Evolutionary conservation across 2,888 invertebrate genomes (phyloP).

Genomic region (Drosophila putrida): DNA sequence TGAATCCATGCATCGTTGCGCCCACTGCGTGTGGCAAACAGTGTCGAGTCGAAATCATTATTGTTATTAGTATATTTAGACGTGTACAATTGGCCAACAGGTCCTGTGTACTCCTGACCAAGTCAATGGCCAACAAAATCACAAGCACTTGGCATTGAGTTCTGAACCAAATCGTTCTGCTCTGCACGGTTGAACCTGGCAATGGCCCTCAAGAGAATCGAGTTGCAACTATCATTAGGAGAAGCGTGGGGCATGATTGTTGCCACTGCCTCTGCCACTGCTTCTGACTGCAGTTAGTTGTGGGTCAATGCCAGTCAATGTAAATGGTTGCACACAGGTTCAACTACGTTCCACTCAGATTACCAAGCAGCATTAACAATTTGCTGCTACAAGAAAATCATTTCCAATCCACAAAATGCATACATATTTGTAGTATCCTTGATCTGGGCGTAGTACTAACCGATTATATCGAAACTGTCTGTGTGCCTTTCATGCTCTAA

Average conservation of each 20-base stretch:
- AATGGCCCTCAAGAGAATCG: slow-evolving; percentile 48
- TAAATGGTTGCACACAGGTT: slow-evolving; percentile 12
- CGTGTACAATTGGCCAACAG: slow-evolving; percentile 51
- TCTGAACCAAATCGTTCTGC: slow-evolving; percentile 45
- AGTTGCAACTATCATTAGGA: slow-evolving; percentile 51
- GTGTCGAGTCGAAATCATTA: slow-evolving; percentile 51
- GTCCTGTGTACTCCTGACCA: slow-evolving; percentile 11
- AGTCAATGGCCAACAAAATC: slow-evolving; percentile 28
- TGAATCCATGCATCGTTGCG: slow-evolving; percentile 67
- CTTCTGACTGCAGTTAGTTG: slow-evolving; percentile 51
- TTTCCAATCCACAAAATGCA: background rate
- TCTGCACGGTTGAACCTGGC: slow-evolving; percentile 48
- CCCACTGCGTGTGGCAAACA: slow-evolving; percentile 32
- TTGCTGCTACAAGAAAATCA: slow-evolving; percentile 11
- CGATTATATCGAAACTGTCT: too few species aligned
- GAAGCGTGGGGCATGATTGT: slow-evolving; percentile 11
- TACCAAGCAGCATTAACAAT: slow-evolving; percentile 33
- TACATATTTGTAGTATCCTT: too few species aligned
- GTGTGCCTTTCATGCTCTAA: too few species aligned
- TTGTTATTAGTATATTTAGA: slow-evolving; percentile 58
- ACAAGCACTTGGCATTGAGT: slow-evolving; percentile 7
- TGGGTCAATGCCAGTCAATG: slow-evolving; percentile 50
- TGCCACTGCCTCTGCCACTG: slow-evolving; percentile 1
- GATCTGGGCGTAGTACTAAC: too few species aligned
- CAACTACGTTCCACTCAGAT: slow-evolving; percentile 29